A percentile compares a stretch with the other conserved stretches of the same genome.
Evolutionary conservation across 2,888 invertebrate genomes (phyloP).

Genomic region (Diloba caeruleocephala): DNA sequence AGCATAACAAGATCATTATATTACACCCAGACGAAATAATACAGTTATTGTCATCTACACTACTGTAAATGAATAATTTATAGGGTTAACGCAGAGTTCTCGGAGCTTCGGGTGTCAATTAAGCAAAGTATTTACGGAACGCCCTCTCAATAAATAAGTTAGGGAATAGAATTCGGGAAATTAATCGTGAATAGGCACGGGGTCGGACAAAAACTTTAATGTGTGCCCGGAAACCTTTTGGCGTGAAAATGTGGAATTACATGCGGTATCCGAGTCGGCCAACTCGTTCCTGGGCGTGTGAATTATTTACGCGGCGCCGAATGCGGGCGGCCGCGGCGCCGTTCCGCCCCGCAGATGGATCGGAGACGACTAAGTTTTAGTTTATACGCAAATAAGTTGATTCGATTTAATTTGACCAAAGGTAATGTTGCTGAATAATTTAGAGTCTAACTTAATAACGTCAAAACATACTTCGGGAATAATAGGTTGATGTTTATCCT

Average conservation of each 20-base stretch:
- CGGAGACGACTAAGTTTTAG: slow-evolving; percentile 69
- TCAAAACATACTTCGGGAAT: slow-evolving; percentile 11
- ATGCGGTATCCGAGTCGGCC: slow-evolving; percentile 74
- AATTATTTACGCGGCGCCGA: slow-evolving; percentile 79
- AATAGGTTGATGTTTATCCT: slow-evolving; percentile 15
- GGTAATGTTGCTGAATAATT: slow-evolving; percentile 43
- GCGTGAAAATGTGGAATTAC: slow-evolving; percentile 82
- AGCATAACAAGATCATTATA: slow-evolving; percentile 66
- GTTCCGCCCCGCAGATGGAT: slow-evolving; percentile 53
- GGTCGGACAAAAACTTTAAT: slow-evolving; percentile 81
- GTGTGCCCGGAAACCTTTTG: slow-evolving; percentile 73
- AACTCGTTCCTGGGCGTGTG: slow-evolving; percentile 72
- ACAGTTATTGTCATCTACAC: slow-evolving; percentile 66
- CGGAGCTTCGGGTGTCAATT: slow-evolving; percentile 74
- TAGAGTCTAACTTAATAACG: slow-evolving; percentile 25
- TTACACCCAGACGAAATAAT: slow-evolving; percentile 61
- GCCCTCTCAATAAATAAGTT: slow-evolving; percentile 77
- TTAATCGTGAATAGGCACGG: slow-evolving; percentile 76
- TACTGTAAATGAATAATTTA: slow-evolving; percentile 75
- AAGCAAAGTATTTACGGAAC: slow-evolving; percentile 78
- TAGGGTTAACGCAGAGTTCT: slow-evolving; percentile 68
- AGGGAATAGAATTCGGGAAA: slow-evolving; percentile 81
- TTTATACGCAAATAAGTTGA: slow-evolving; percentile 66
- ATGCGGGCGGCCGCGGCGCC: slow-evolving; percentile 64
- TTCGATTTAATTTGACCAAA: slow-evolving; percentile 61